phyloP scores from a whole-genome alignment of 2,797 vertebrate genomes.

The Tenualosa ilisha region DNA sequence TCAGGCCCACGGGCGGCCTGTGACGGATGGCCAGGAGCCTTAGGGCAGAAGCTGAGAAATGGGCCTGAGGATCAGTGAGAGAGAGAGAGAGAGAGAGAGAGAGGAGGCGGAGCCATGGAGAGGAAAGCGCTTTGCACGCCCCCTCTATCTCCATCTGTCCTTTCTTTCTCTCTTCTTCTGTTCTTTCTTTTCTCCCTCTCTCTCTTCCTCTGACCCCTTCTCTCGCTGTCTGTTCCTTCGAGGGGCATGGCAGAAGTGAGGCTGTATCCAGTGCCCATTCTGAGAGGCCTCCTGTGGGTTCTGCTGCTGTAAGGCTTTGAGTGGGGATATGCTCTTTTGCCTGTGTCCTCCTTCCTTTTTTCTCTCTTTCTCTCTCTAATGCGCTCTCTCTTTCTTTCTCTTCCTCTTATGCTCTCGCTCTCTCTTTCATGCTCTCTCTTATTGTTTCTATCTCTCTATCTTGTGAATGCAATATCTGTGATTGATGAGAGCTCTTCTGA shows the following conservation, averaged over 20 bases:
- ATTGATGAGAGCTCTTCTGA: constrained; percentile 16
- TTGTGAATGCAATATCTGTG: constrained; percentile 24
- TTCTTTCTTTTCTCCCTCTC: not conserved
- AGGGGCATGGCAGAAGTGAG: not conserved
- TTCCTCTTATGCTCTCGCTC: not conserved
- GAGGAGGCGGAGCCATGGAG: not conserved
- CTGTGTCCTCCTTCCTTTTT: not conserved
- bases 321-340: not conserved
- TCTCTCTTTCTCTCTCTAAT: not conserved
- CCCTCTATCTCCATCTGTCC: constrained; percentile 1
- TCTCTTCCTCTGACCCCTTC: not conserved
- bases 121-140: not conserved
- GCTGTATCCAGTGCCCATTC: not conserved
- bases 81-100: not conserved
- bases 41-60: constrained; percentile 47
- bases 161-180: not conserved
- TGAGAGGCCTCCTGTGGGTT: not conserved
- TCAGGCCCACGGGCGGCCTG: constrained; percentile 34
- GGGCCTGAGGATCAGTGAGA: constrained; percentile 39
- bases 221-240: not conserved
- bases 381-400: not conserved
- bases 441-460: not conserved
- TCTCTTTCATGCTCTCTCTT: constrained; percentile 10
- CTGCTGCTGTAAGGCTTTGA: not conserved
- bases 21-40: constrained; percentile 46